phyloP scores from a whole-genome alignment of 2,113 vertebrate genomes.

The Lates calcarifer region DNA sequence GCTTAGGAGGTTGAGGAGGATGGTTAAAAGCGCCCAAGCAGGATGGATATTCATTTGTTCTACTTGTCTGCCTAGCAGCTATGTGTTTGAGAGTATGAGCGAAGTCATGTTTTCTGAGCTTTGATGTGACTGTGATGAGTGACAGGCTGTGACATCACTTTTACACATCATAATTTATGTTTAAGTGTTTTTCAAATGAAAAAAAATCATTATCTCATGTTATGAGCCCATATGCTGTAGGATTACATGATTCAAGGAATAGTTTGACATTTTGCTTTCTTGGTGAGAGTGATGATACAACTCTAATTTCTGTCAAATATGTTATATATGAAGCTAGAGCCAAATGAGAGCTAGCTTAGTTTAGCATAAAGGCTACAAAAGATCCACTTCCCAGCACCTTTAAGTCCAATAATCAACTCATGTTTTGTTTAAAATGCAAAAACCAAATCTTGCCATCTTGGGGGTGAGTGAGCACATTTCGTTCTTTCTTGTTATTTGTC shows the following conservation, averaged over 20 bases:
- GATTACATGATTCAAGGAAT: not conserved
- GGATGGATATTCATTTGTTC: slow-evolving; percentile 40
- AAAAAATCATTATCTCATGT: not conserved
- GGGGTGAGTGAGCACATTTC: not conserved
- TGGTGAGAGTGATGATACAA: not conserved
- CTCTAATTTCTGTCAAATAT: not conserved
- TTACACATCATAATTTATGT: not conserved
- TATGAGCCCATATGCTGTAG: not conserved
- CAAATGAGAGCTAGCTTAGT: too few species aligned
- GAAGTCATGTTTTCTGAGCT: slow-evolving; percentile 2
- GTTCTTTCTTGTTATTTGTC: not conserved
- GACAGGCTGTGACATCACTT: not conserved
- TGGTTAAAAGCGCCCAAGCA: slow-evolving; percentile 23
- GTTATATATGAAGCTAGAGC: not conserved
- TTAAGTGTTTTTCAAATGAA: too few species aligned
- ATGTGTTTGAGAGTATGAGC: not conserved
- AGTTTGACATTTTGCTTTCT: not conserved
- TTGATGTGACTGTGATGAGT: slow-evolving; percentile 12
- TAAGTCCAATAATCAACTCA: not conserved
- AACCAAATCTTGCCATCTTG: not conserved
- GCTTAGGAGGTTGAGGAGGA: slow-evolving; percentile 36
- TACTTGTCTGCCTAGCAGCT: slow-evolving; percentile 23
- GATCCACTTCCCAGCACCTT: not conserved
- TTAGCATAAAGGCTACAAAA: not conserved
- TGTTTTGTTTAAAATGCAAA: not conserved